Conservation (phyloP, 1,140 invertebrate genomes). For the Sesamia nonagrioides region DNA sequence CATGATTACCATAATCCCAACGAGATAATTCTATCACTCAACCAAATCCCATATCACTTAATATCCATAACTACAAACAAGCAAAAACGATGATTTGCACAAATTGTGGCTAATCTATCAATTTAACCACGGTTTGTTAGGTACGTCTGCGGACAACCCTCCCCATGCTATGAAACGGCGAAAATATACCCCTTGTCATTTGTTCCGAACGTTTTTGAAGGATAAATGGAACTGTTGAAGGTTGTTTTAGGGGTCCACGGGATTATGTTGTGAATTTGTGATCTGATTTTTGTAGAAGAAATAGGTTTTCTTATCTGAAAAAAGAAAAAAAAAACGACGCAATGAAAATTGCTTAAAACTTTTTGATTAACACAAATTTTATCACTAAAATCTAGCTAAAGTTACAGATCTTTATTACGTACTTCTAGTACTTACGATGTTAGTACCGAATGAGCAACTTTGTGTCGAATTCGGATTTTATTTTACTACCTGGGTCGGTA, state of each 20-base stretch:
- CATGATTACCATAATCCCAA: background rate
- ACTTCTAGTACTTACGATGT: background rate
- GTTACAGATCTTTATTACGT: too few species aligned
- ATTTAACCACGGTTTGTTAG: conserved; percentile 84
- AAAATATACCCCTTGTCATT: conserved; percentile 73
- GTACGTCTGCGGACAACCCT: conserved; percentile 53
- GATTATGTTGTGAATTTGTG: conserved; percentile 23
- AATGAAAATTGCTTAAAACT: background rate
- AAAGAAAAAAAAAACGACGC: too few species aligned
- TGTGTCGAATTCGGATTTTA: background rate
- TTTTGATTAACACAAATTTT: too few species aligned
- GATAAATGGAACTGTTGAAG: conserved; percentile 57
- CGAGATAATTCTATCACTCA: conserved; percentile 36
- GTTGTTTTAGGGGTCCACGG: conserved; percentile 43
- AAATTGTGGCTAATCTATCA: conserved; percentile 80
- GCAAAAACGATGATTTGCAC: conserved; percentile 70
- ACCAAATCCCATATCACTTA: conserved; percentile 29
- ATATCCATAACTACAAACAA: conserved; percentile 41
- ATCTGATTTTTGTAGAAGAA: too few species aligned
- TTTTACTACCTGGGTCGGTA: background rate
- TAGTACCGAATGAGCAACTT: background rate
- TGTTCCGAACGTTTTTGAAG: conserved; percentile 66
- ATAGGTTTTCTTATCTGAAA: too few species aligned
- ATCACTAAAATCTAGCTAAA: too few species aligned
- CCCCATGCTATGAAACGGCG: conserved; percentile 61